Conservation (phyloP, 2,113 vertebrate genomes). For the Vombatus ursinus region DNA sequence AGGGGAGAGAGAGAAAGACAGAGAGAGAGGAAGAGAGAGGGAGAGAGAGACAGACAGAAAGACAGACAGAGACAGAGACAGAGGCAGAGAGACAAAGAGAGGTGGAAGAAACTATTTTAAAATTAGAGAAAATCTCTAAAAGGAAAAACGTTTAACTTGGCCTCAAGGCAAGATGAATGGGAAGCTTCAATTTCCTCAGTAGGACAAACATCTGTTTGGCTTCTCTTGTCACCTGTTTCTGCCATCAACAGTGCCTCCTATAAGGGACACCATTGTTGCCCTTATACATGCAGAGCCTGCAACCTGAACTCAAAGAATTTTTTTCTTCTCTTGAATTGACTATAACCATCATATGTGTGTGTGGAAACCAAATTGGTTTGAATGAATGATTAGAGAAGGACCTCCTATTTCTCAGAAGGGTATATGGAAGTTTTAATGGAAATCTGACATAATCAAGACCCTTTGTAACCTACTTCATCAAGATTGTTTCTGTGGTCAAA, state of each 20-base stretch:
- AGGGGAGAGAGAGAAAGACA: no score
- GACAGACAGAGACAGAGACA: neutral
- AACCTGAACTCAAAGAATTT: neutral
- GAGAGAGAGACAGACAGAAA: neutral
- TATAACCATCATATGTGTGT: neutral
- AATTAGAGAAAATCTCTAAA: constrained; percentile 29
- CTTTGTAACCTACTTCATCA: constrained; percentile 72
- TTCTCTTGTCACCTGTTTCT: constrained; percentile 18
- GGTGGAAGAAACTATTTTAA: neutral
- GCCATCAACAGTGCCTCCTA: neutral
- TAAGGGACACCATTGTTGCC: neutral
- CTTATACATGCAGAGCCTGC: neutral
- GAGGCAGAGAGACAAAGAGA: no score
- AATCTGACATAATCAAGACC: constrained; percentile 41
- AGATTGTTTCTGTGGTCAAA: constrained; percentile 60
- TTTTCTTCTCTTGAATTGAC: constrained; percentile 25
- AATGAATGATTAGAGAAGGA: constrained; percentile 28
- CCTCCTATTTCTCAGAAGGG: constrained; percentile 28
- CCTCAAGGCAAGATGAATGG: neutral
- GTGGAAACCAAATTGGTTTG: neutral
- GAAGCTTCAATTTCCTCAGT: neutral
- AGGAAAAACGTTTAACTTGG: neutral
- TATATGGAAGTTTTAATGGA: constrained; percentile 46
- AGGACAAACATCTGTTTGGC: neutral
- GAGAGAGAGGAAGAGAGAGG: neutral